Conservation (phyloP, 2,797 vertebrate species). For the Glossophaga mutica region DNA sequence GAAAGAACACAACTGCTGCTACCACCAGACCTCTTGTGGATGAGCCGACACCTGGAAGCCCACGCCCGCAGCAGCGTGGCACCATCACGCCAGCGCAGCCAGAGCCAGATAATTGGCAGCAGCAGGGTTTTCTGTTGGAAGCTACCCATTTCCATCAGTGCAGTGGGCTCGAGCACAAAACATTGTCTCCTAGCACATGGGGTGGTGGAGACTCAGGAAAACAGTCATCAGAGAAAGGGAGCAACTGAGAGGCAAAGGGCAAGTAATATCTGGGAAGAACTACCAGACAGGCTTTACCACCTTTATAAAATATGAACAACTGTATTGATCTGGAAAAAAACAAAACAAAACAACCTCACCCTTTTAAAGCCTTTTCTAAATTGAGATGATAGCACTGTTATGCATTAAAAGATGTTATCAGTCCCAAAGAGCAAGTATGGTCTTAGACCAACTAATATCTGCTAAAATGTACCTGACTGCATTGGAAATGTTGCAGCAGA, state of each 20-base stretch:
- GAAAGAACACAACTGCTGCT: not conserved
- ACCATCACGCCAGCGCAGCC: not conserved
- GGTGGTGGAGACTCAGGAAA: slow-evolving; percentile 21
- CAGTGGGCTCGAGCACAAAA: slow-evolving; percentile 72
- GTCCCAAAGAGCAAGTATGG: slow-evolving; percentile 80
- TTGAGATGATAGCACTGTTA: slow-evolving; percentile 81
- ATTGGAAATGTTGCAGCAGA: slow-evolving; percentile 93
- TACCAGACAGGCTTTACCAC: slow-evolving; percentile 49
- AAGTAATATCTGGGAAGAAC: slow-evolving; percentile 47
- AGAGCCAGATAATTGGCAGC: slow-evolving; percentile 65
- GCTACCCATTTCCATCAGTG: slow-evolving; percentile 76
- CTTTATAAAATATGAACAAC: slow-evolving; percentile 77
- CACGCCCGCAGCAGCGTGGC: accelerated
- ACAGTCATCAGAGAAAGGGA: slow-evolving; percentile 39
- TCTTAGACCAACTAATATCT: slow-evolving; percentile 83
- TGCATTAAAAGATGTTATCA: slow-evolving; percentile 81
- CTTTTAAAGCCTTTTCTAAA: slow-evolving; percentile 76
- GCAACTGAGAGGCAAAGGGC: slow-evolving; percentile 31
- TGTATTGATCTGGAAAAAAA: slow-evolving; percentile 75
- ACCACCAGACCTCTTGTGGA: not conserved
- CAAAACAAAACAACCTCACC: not conserved
- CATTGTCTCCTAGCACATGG: slow-evolving; percentile 11
- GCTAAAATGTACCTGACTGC: slow-evolving; percentile 90
- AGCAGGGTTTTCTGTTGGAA: slow-evolving; percentile 74
- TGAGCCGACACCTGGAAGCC: not conserved